A percentile compares a stretch with the other conserved stretches of the same genome.
Conservation (phyloP, 2,797 vertebrate genomes). For the Lutjanus argentimaculatus region DNA sequence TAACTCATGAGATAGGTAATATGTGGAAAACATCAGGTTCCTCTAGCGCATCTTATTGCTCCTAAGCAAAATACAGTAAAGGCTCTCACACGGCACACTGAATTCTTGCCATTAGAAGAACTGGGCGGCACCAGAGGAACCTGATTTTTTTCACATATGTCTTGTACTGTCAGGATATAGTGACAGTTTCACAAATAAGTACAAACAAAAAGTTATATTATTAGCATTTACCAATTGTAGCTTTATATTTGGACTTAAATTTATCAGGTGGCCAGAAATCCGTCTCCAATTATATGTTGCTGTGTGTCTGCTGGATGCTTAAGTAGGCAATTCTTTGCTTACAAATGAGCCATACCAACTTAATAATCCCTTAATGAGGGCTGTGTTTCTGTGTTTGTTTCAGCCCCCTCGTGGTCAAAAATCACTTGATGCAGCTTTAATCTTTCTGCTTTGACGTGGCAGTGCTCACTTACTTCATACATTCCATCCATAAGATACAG, state of each 20-base stretch:
- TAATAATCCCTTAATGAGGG: slow-evolving; percentile 34
- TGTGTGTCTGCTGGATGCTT: slow-evolving; percentile 31
- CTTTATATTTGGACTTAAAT: neutral
- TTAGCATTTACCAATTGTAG: too few species aligned
- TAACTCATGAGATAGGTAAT: too few species aligned
- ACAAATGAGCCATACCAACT: slow-evolving; percentile 64
- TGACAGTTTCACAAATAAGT: too few species aligned
- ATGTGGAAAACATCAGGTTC: too few species aligned
- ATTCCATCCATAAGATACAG: slow-evolving; percentile 70
- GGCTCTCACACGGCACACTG: too few species aligned
- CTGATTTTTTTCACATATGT: too few species aligned
- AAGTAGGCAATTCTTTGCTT: slow-evolving; percentile 31
- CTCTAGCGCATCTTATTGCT: too few species aligned
- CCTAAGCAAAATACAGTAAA: too few species aligned
- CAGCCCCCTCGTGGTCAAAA: slow-evolving; percentile 24
- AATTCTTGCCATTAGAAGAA: too few species aligned
- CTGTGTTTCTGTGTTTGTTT: slow-evolving; percentile 36
- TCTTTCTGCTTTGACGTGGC: slow-evolving; percentile 28
- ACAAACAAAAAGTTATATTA: too few species aligned
- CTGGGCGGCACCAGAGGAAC: too few species aligned
- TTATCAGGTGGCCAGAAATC: slow-evolving; percentile 8
- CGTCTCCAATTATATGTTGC: slow-evolving; percentile 3
- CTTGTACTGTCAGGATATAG: too few species aligned
- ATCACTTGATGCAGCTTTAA: slow-evolving; percentile 39
- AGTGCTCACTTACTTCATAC: slow-evolving; percentile 49